Conservation (phyloP, 1,140 invertebrate genomes). For the Oncopeltus fasciatus region DNA sequence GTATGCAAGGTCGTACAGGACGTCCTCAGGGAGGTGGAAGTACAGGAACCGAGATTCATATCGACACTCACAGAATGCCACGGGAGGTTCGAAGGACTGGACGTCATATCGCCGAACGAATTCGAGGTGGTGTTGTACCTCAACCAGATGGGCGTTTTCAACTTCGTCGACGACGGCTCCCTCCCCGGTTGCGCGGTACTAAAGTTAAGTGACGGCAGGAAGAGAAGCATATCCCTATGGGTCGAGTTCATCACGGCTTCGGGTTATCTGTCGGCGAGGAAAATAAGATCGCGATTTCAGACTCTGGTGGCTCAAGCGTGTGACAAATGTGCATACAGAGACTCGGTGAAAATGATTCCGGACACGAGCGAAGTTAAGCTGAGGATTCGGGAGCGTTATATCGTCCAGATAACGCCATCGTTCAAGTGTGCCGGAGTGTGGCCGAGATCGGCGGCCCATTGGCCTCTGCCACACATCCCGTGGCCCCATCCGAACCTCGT, state of each 20-base stretch:
- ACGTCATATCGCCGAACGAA: slow-evolving; percentile 78
- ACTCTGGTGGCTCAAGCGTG: slow-evolving; percentile 82
- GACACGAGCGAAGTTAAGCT: slow-evolving; percentile 82
- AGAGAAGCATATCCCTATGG: slow-evolving; percentile 91
- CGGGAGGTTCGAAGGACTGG: slow-evolving; percentile 71
- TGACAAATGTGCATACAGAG: slow-evolving; percentile 79
- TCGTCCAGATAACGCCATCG: slow-evolving; percentile 79
- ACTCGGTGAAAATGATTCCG: slow-evolving; percentile 81
- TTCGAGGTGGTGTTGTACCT: slow-evolving; percentile 93
- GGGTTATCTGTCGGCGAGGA: slow-evolving; percentile 81
- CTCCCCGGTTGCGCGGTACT: slow-evolving; percentile 85
- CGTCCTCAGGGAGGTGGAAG: slow-evolving; percentile 89
- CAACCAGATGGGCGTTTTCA: slow-evolving; percentile 95
- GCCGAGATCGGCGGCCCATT: slow-evolving; percentile 88
- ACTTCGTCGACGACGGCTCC: slow-evolving; percentile 88
- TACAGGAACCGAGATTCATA: slow-evolving; percentile 93
- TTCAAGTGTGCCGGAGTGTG: slow-evolving; percentile 87
- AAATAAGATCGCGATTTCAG: slow-evolving; percentile 84
- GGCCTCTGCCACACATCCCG: slow-evolving; percentile 79
- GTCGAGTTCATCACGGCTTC: slow-evolving; percentile 93
- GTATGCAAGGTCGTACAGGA: slow-evolving; percentile 91
- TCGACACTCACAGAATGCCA: slow-evolving; percentile 81
- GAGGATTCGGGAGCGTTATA: slow-evolving; percentile 68
- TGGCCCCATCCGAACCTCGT: slow-evolving; percentile 91
- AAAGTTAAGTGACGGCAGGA: slow-evolving; percentile 83